Evolutionary conservation across 2,113 vertebrate species (phyloP).

Genomic region (Eudyptes chrysolophus): DNA sequence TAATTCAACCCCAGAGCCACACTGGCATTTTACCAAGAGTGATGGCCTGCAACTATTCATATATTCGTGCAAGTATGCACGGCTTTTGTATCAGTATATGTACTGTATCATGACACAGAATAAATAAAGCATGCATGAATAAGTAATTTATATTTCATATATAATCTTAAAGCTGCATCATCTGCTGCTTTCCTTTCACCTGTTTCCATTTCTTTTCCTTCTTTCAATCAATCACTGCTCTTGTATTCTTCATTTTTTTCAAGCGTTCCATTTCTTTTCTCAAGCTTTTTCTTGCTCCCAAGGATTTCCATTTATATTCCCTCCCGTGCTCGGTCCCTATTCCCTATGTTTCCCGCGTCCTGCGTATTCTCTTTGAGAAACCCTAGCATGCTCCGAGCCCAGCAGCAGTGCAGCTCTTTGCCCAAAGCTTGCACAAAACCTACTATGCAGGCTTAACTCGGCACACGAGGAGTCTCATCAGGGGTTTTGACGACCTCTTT

Average conservation of each 20-base stretch:
- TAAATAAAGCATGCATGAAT: neutral
- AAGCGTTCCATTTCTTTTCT: neutral
- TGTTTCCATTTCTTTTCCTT: neutral
- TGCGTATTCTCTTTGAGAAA: neutral
- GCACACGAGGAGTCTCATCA: fast-evolving
- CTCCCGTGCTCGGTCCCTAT: fast-evolving
- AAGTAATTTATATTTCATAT: neutral
- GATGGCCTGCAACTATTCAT: neutral
- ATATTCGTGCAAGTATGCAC: fast-evolving
- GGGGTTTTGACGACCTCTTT: neutral
- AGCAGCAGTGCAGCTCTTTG: neutral
- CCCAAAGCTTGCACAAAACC: neutral
- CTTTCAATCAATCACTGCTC: neutral
- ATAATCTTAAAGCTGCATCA: neutral
- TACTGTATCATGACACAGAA: neutral
- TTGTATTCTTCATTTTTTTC: neutral
- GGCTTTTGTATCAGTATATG: neutral
- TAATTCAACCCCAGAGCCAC: neutral
- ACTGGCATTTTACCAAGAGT: neutral
- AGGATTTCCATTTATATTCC: neutral
- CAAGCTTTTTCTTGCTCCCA: neutral
- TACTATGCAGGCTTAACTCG: fast-evolving
- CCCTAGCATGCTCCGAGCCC: neutral
- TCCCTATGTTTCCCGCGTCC: neutral
- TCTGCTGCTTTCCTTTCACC: neutral